Conservation (phyloP, 2,797 vertebrate species). For the Sebastes hubbsi region DNA sequence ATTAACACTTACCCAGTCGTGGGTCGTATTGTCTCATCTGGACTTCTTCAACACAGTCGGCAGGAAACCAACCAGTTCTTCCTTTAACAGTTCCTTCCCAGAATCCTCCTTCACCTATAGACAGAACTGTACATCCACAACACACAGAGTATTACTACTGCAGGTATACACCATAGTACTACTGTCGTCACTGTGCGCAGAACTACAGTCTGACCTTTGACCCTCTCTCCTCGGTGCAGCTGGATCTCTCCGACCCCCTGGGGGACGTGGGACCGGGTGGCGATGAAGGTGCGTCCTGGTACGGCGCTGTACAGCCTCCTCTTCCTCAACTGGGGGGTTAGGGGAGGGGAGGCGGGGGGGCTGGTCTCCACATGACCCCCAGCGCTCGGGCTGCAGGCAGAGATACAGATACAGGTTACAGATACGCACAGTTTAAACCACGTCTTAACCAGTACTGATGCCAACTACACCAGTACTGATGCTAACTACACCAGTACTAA, state of each 20-base stretch:
- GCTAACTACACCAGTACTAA: fast-evolving
- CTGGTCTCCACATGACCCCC: slow-evolving; percentile 81
- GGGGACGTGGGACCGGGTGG: slow-evolving; percentile 90
- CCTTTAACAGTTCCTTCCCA: slow-evolving; percentile 98
- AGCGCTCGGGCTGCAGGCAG: slow-evolving; percentile 80
- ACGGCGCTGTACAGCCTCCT: slow-evolving; percentile 96
- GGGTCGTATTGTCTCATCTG: slow-evolving; percentile 97
- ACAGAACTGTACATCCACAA: slow-evolving; percentile 84
- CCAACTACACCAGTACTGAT: too few relatives aligned
- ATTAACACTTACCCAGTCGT: slow-evolving; percentile 84
- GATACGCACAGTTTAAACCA: not conserved
- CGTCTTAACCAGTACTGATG: too few relatives aligned
- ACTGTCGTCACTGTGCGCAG: not conserved
- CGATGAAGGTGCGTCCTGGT: slow-evolving; percentile 95
- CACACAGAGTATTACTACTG: not conserved
- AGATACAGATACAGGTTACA: not conserved
- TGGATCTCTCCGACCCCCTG: slow-evolving; percentile 92
- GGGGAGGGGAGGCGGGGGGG: slow-evolving; percentile 80
- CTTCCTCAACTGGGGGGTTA: slow-evolving; percentile 88
- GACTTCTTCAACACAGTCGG: slow-evolving; percentile 97
- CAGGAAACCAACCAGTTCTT: slow-evolving; percentile 97
- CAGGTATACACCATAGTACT: not conserved
- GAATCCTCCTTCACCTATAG: slow-evolving; percentile 96
- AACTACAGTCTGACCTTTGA: slow-evolving; percentile 87
- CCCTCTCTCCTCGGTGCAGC: slow-evolving; percentile 92